A percentile compares a stretch with the other conserved stretches of the same genome.
Conservation (phyloP, 2,797 vertebrate genomes). For the Leucoraja ocellata region DNA sequence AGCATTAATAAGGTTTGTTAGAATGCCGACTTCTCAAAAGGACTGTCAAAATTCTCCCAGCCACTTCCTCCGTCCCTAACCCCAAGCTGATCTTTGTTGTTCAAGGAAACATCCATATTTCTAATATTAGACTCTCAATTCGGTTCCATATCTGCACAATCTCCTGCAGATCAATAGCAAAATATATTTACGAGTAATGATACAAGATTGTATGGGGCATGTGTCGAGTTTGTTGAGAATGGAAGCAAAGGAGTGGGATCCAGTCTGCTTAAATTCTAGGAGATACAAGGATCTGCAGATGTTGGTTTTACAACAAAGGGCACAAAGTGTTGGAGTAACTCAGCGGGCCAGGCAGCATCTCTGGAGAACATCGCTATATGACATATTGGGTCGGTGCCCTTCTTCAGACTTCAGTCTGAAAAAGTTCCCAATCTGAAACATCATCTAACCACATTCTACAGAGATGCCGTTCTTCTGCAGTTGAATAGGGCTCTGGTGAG, state of each 20-base stretch:
- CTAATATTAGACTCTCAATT: not conserved
- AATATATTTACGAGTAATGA: not conserved
- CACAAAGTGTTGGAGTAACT: no score
- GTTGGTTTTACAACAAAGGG: no score
- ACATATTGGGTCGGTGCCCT: no score
- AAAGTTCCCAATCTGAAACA: no score
- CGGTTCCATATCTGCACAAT: not conserved
- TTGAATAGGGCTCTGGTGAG: no score
- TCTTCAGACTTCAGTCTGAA: no score
- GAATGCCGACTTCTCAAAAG: not conserved
- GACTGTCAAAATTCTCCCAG: not conserved
- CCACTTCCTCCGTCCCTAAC: not conserved
- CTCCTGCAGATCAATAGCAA: not conserved
- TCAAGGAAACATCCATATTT: not conserved
- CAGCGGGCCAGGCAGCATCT: no score
- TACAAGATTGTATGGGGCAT: not conserved
- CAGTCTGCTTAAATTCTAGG: not conserved
- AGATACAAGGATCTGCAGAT: no score
- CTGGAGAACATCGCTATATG: no score
- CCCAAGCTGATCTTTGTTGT: not conserved
- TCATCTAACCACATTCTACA: no score
- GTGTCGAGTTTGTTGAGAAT: not conserved
- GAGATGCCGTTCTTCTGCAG: no score
- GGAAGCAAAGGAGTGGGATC: not conserved
- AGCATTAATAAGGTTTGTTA: not conserved